Percentiles rank a stretch among this genome's conserved stretches.
Conservation (phyloP, 2,797 vertebrate species). For the Poliocrania exsul region DNA sequence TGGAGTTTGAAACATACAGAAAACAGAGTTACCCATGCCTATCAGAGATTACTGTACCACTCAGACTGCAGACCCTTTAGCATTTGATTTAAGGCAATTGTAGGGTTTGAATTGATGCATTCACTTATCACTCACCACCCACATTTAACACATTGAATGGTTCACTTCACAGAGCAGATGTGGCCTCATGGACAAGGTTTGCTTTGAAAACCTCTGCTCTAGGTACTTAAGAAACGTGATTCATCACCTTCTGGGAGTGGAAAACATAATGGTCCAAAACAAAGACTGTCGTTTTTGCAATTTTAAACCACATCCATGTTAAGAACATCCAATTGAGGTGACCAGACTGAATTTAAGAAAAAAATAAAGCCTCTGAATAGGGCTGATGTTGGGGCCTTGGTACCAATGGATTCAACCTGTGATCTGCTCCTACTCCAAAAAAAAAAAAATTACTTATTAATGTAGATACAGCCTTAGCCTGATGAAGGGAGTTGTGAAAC, state of each 20-base stretch:
- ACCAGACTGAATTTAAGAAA: neutral
- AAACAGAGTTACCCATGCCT: neutral
- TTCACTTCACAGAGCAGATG: neutral
- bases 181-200: neutral
- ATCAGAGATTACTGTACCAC: neutral
- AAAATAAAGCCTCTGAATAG: neutral
- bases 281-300: neutral
- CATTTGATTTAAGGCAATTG: neutral
- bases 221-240: neutral
- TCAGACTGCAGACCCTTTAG: neutral
- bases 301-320: neutral
- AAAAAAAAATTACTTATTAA: neutral
- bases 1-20: neutral
- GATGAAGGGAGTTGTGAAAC: accelerated
- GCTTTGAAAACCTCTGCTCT: neutral
- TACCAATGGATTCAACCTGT: neutral
- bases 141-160: neutral
- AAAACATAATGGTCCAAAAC: neutral
- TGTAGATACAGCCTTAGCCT: neutral
- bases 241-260: neutral
- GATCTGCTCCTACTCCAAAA: neutral
- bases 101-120: neutral
- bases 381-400: too few species aligned
- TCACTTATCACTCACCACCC: neutral
- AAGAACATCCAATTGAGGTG: neutral